phyloP scores from a whole-genome alignment of 2,797 vertebrate species.

The Garrulus glandarius region DNA sequence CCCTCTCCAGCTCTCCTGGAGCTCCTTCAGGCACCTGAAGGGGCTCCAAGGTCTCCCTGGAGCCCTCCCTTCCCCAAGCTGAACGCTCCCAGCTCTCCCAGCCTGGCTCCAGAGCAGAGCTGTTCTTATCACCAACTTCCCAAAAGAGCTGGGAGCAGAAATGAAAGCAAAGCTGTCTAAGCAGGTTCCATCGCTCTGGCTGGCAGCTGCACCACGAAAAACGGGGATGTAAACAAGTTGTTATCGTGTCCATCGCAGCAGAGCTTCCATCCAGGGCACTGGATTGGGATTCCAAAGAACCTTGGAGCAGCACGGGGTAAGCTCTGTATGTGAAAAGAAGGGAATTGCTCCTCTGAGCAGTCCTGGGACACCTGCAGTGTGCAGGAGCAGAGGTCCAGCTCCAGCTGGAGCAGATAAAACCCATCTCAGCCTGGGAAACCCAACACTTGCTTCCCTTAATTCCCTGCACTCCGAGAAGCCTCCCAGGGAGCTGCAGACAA shows the following conservation, averaged over 20 bases:
- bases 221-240: neutral
- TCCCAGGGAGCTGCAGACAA: neutral
- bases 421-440: neutral
- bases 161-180: neutral
- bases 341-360: neutral
- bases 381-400: neutral
- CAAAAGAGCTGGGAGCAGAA: neutral
- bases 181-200: neutral
- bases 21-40: fast-evolving
- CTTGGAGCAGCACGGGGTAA: fast-evolving
- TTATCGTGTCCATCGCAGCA: neutral
- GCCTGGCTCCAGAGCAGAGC: neutral
- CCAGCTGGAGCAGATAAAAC: neutral
- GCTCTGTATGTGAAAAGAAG: fast-evolving
- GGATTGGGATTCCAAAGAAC: fast-evolving
- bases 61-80: neutral
- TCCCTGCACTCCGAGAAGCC: neutral
- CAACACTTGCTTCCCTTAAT: neutral
- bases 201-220: neutral
- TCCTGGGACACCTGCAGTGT: neutral
- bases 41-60: neutral
- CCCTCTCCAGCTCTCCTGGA: neutral
- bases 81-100: neutral
- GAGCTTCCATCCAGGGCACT: neutral
- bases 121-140: neutral